Conservation (phyloP, 2,797 vertebrate genomes). For the Anniella stebbinsi region DNA sequence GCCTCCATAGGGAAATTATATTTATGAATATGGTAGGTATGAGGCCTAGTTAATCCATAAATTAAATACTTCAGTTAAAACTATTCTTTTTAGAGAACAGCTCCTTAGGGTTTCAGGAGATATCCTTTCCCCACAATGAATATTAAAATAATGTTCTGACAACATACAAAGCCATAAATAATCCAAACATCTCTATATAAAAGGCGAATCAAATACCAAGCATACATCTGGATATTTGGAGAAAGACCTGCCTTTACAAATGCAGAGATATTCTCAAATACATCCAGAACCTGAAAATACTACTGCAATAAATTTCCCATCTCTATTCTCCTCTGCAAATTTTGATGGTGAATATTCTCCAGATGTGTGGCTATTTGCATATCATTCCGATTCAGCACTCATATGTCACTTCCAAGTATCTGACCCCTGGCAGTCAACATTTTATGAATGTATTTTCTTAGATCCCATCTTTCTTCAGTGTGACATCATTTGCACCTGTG, state of each 20-base stretch:
- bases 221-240: background rate
- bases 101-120: background rate
- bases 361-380: background rate
- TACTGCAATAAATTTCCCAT: background rate
- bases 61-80: background rate
- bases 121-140: background rate
- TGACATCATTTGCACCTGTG: background rate
- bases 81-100: background rate
- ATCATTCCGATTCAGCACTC: background rate
- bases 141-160: background rate
- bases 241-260: background rate
- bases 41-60: constrained; percentile 4
- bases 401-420: background rate
- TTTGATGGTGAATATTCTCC: background rate
- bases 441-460: background rate
- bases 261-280: background rate
- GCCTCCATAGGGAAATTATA: background rate
- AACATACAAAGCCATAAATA: background rate
- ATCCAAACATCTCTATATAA: background rate
- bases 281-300: background rate
- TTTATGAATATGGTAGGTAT: constrained; percentile 5
- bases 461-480: background rate
- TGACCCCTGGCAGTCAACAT: background rate
- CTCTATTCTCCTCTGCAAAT: background rate
- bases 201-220: background rate